These are phyloP conservation scores for Cybosia mesomella DNA, from an alignment of 2,888 invertebrate species.

Conservation along the genomic window DNA sequence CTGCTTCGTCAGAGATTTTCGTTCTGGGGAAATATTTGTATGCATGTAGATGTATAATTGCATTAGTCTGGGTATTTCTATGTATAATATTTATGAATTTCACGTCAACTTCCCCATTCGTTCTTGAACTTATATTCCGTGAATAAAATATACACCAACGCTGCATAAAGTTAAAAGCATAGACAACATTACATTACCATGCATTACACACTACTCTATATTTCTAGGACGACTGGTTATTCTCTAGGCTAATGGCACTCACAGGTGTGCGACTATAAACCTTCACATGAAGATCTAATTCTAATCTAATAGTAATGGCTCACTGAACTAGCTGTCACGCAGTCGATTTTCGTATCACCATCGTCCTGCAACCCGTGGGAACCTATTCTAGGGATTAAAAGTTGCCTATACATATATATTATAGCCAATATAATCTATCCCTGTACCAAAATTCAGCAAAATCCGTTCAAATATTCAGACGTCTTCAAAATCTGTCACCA, in stretches of 20 bases:
- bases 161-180: background rate
- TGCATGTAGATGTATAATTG: no score
- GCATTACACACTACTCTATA: conserved; percentile 17
- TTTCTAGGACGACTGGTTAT: conserved; percentile 24
- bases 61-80: no score
- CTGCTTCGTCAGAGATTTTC: no score
- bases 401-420: no score
- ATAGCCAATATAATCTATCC: no score
- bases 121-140: background rate
- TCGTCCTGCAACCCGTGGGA: no score
- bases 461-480: no score
- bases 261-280: conserved; percentile 36
- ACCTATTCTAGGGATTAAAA: no score
- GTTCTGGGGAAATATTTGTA: no score
- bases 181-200: background rate
- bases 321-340: background rate
- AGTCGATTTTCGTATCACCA: conserved; percentile 22
- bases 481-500: no score
- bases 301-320: background rate
- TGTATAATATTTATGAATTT: background rate
- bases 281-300: background rate
- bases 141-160: background rate
- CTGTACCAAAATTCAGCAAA: no score
- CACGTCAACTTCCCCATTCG: background rate
- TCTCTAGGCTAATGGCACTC: conserved; percentile 31